Conservation (phyloP, 2,113 vertebrate species). For the Cyphomyrus plagiostoma region DNA sequence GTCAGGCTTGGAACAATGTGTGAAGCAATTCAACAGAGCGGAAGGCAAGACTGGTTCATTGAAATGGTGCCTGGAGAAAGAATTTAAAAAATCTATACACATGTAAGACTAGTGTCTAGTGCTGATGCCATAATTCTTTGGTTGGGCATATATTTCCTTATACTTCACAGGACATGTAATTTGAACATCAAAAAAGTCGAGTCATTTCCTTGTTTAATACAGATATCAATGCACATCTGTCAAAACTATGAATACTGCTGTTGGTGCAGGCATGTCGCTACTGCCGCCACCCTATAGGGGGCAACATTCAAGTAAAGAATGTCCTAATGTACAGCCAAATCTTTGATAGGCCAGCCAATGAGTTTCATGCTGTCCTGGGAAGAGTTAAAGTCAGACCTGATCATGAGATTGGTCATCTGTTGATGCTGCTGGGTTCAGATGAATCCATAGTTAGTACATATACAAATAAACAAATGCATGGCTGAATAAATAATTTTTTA, state of each 20-base stretch:
- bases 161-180: neutral
- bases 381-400: constrained; percentile 16
- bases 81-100: neutral
- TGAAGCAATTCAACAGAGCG: neutral
- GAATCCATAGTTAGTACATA: constrained; percentile 21
- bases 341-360: constrained; percentile 1
- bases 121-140: neutral
- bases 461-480: constrained; percentile 12
- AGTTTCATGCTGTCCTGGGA: constrained; percentile 22
- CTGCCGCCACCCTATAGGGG: neutral
- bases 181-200: neutral
- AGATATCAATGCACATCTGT: neutral
- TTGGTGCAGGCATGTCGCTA: neutral
- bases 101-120: neutral
- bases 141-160: neutral
- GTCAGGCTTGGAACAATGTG: neutral
- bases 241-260: neutral
- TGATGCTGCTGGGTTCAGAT: constrained; percentile 9
- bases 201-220: neutral
- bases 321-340: neutral
- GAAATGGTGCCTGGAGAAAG: neutral
- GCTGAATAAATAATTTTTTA: neutral
- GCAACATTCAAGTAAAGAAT: neutral
- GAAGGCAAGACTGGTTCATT: neutral
- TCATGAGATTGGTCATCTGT: constrained; percentile 17